Conservation (phyloP, 2,797 vertebrate genomes). For the Odontamblyopus lacepedii region DNA sequence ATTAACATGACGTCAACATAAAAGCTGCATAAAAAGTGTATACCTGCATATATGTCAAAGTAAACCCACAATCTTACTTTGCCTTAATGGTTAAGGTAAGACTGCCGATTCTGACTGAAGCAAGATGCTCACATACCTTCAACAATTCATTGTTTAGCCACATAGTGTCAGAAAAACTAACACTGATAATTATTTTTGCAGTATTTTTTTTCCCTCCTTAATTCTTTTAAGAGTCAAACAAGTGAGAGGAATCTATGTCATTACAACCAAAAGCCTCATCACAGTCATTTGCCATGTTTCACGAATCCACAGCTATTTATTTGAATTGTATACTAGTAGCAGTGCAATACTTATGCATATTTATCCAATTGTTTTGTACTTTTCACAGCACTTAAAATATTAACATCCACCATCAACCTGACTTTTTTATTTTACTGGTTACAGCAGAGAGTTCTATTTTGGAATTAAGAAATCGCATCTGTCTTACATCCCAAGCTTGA, state of each 20-base stretch:
- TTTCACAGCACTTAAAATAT: background rate
- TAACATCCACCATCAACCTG: background rate
- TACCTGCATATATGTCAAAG: no score
- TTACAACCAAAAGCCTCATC: background rate
- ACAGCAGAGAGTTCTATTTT: no score
- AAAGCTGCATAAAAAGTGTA: no score
- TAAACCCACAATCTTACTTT: no score
- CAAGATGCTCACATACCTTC: background rate
- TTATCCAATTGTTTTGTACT: background rate
- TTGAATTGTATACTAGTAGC: no score
- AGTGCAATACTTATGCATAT: no score
- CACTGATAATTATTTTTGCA: background rate
- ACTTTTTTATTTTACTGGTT: no score
- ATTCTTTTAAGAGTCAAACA: background rate
- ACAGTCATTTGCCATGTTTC: no score
- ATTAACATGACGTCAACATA: no score
- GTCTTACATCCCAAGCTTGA: background rate
- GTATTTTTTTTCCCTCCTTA: background rate
- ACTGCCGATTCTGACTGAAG: no score
- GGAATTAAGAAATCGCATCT: background rate
- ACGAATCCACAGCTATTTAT: no score
- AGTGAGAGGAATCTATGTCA: background rate
- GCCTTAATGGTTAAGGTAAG: no score
- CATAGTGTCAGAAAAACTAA: slow-evolving; percentile 31
- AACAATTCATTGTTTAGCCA: slow-evolving; percentile 19